Base-by-base conservation (phyloP, 64 coral and sea anemone species). In the Pocillopora verrucosa region DNA sequence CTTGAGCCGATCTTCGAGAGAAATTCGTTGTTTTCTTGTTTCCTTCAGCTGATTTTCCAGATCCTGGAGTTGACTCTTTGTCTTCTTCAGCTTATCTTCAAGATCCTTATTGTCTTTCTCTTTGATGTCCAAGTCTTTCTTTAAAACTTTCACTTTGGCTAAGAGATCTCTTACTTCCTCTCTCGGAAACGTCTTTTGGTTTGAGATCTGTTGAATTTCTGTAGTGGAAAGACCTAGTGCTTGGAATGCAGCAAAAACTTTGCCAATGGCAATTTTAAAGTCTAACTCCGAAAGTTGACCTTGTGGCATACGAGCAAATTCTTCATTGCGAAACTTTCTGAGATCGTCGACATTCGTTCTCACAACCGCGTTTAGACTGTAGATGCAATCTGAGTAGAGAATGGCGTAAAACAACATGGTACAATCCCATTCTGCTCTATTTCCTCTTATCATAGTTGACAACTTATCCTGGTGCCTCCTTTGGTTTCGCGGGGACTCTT, bases 101-200 rank as follows among this genome's bases (percentile, higher is more conserved):
- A n/a, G n/a, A n/a, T n/a, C n/a, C n/a, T n/a, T n/a, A n/a, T n/a
- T n/a, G n/a, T n/a, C n/a, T n/a, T n/a, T n/a, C n/a, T n/a, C n/a
- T n/a, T n/a, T n/a, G n/a, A n/a, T n/a, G n/a, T n/a, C n/a, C 10
- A 70, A 24, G 22, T 70, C 67, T 24, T 77, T 85, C n/a, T 91
- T 91, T 59, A 85, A 58, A 34, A 87, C 70, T 1, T 51, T 63
- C 10, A 92, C 63, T 76, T 92, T 58, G 77, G 79, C 45, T 56
- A 70, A 37, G 9, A 92, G 56, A n/a, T 87, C 62, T 59, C 69
- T 22, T 17, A 92, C 9, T 37, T 92, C 74, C 16, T 92, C 60
- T 2, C 82, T 92, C 56, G 72, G 90, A 83, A 91, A 91, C 22
- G 70, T 91, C 51, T 58, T 91, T 60, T 91, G 81, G 59, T 76